Percentiles rank a stretch among this genome's conserved stretches.
Evolutionary conservation across 2,888 invertebrate species (phyloP).

Genomic region (Drosophila subquinaria): DNA sequence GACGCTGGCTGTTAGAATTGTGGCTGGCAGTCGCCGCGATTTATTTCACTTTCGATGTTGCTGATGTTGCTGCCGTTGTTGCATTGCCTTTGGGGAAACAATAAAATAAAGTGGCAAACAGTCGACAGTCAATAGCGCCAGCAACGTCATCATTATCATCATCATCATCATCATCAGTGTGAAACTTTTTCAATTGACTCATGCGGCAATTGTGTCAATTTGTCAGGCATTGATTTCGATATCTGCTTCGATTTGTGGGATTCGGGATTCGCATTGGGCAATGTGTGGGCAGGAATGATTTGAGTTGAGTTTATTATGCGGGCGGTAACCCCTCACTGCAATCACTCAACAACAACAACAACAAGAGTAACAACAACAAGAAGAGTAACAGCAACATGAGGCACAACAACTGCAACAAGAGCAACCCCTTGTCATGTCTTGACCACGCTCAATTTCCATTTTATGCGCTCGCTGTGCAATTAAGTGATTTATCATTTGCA

Average conservation of each 20-base stretch:
- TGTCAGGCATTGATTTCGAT: constrained; percentile 82
- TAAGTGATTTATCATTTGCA: constrained; percentile 80
- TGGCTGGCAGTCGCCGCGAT: constrained; percentile 67
- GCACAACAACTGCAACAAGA: constrained; percentile 52
- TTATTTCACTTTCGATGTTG: constrained; percentile 71
- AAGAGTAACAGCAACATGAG: constrained; percentile 8
- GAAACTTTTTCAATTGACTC: constrained; percentile 77
- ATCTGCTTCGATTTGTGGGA: constrained; percentile 63
- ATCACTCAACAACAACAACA: constrained; percentile 38
- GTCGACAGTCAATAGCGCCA: constrained; percentile 50
- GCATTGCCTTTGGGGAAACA: constrained; percentile 78
- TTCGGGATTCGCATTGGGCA: constrained; percentile 48
- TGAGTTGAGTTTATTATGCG: constrained; percentile 72
- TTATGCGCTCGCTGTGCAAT: constrained; percentile 79
- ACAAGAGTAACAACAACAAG: constrained; percentile 17
- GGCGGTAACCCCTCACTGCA: constrained; percentile 55
- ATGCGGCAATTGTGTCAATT: constrained; percentile 81
- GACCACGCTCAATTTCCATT: constrained; percentile 82
- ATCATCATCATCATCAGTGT: constrained; percentile 35
- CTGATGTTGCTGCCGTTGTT: constrained; percentile 39
- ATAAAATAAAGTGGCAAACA: constrained; percentile 82
- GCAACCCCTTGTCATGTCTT: constrained; percentile 67
- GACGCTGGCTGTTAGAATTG: constrained; percentile 70
- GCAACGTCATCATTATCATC: constrained; percentile 40
- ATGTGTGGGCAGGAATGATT: constrained; percentile 67